Percentiles rank a stretch among this genome's conserved stretches.
These are phyloP conservation scores for Parnassius apollo DNA, from an alignment of 2,888 invertebrate genomes.

Conservation along the genomic window DNA sequence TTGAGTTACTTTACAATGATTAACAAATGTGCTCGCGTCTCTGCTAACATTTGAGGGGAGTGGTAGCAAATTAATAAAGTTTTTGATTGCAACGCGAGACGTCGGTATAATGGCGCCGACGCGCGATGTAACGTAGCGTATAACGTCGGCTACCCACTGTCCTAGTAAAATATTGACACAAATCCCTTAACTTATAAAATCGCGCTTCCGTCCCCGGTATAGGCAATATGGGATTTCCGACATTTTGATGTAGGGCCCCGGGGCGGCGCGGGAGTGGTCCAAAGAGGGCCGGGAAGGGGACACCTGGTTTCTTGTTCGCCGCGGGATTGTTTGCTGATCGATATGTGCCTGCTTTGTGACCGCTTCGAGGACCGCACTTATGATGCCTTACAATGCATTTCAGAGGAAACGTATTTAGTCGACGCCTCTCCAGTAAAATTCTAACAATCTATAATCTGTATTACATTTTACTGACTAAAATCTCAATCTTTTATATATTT, in stretches of 20 bases:
- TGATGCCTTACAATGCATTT: conserved; percentile 33
- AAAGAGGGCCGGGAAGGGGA: conserved; percentile 44
- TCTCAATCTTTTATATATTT: neutral
- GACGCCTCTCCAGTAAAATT: conserved; percentile 5
- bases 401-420: conserved; percentile 9
- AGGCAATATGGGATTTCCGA: conserved; percentile 79
- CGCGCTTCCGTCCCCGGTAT: conserved; percentile 73
- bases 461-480: neutral
- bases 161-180: conserved; percentile 81
- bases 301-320: conserved; percentile 65
- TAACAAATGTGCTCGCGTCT: conserved; percentile 52
- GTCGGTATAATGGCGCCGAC: conserved; percentile 21
- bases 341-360: conserved; percentile 43
- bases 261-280: conserved; percentile 50
- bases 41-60: conserved; percentile 42
- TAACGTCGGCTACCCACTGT: conserved; percentile 53
- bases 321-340: conserved; percentile 63
- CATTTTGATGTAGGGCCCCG: conserved; percentile 74
- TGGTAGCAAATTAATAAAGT: conserved; percentile 67
- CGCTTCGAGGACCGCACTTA: conserved; percentile 23
- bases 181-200: conserved; percentile 82
- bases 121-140: conserved; percentile 41
- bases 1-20: conserved; percentile 51
- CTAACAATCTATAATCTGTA: neutral
- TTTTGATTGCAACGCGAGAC: conserved; percentile 38